These are phyloP conservation scores for Thysanoteuthis rhombus DNA, from an alignment of 2,888 invertebrate species.

Conservation along the genomic window DNA sequence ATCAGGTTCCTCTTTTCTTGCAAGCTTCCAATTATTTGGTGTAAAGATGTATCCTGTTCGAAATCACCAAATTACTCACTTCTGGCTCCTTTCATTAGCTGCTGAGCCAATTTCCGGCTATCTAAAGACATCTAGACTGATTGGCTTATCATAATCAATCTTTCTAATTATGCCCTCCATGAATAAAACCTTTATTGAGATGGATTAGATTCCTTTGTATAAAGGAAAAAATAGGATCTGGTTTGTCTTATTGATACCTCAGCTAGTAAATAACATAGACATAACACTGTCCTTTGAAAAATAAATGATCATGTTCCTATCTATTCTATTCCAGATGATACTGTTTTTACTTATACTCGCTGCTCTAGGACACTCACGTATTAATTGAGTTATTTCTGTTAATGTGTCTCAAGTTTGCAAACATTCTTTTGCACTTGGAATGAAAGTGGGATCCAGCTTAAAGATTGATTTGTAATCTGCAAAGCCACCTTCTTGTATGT, in stretches of 20 bases:
- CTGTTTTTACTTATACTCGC: too few species aligned
- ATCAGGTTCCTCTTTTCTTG: background rate
- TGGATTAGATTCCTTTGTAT: background rate
- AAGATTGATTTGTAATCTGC: too few species aligned
- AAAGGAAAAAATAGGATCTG: background rate
- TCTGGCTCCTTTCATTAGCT: background rate
- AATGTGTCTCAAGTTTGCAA: too few species aligned
- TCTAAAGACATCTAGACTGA: background rate
- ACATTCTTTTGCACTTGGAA: too few species aligned
- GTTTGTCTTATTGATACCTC: background rate
- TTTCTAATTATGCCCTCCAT: background rate
- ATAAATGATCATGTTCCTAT: too few species aligned
- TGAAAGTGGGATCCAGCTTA: too few species aligned
- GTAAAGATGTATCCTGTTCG: background rate
- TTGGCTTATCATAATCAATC: constrained; percentile 22
- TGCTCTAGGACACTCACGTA: too few species aligned
- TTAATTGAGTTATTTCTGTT: too few species aligned
- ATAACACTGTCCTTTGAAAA: too few species aligned
- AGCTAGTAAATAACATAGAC: too few species aligned
- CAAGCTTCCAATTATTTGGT: background rate
- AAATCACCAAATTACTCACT: background rate
- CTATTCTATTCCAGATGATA: too few species aligned
- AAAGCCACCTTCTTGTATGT: too few species aligned
- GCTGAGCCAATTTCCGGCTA: background rate
- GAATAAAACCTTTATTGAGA: background rate